A percentile compares a stretch with the other conserved stretches of the same genome.
phyloP scores from a whole-genome alignment of 2,113 vertebrate species.

The Cacatua alba region DNA sequence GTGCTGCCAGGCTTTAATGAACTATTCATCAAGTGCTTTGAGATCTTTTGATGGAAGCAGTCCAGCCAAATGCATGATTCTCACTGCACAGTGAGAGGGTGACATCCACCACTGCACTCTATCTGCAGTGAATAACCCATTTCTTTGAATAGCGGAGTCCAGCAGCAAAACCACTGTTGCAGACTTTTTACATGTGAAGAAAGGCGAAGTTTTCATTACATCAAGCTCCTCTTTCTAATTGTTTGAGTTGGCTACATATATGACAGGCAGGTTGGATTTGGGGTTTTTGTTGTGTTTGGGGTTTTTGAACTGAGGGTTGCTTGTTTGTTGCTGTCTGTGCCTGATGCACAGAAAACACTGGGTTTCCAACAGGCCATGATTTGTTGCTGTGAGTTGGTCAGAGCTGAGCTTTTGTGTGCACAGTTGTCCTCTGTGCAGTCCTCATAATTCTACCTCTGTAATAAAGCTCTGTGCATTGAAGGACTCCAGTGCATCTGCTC shows the following conservation, averaged over 20 bases:
- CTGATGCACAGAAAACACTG: neutral
- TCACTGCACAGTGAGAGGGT: neutral
- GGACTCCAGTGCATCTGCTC: neutral
- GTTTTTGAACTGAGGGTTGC: neutral
- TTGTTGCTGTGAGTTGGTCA: neutral
- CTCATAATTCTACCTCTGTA: neutral
- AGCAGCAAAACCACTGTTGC: neutral
- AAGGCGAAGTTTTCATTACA: neutral
- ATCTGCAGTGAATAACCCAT: neutral
- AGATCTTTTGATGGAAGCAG: constrained; percentile 35
- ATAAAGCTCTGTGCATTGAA: neutral
- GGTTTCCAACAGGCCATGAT: neutral
- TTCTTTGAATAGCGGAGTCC: neutral
- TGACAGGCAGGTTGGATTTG: neutral
- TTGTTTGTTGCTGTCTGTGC: neutral
- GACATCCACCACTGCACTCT: neutral
- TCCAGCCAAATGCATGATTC: neutral
- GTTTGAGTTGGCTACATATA: neutral
- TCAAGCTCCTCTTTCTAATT: neutral
- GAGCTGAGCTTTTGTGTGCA: neutral
- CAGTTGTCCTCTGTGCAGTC: neutral
- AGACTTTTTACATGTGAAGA: neutral
- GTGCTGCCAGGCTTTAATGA: constrained; percentile 32
- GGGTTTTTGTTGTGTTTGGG: neutral
- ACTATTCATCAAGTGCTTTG: constrained; percentile 50